These are phyloP conservation scores for Trissolcus brochymenae DNA, from an alignment of 2,888 invertebrate genomes.

Conservation along the genomic window DNA sequence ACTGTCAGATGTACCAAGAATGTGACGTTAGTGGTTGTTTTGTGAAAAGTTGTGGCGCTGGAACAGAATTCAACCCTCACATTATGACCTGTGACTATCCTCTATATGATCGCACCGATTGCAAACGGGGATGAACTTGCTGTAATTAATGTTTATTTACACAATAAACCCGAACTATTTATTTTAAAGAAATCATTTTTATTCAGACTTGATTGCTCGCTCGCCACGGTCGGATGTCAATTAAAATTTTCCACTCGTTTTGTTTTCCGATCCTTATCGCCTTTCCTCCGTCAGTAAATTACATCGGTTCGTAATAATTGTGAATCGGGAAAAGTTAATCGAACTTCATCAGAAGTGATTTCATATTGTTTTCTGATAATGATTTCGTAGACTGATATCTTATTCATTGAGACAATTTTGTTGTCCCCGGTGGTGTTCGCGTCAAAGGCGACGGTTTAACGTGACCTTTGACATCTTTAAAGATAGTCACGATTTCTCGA, in stretches of 20 bases:
- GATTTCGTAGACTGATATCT: not conserved
- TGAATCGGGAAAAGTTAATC: not conserved
- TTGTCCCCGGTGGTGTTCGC: slow-evolving; percentile 22
- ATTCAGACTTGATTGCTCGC: no score
- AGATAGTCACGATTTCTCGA: slow-evolving; percentile 22
- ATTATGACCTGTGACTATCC: slow-evolving; percentile 66
- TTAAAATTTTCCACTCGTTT: no score
- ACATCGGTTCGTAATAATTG: not conserved
- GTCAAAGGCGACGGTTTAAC: slow-evolving; percentile 16
- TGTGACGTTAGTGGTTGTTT: slow-evolving; percentile 68
- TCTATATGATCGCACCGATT: slow-evolving; percentile 58
- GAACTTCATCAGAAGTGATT: not conserved
- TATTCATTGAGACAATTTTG: slow-evolving; percentile 5
- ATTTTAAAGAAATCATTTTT: no score
- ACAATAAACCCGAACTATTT: not conserved
- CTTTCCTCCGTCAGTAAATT: no score
- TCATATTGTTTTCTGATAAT: slow-evolving; percentile 1
- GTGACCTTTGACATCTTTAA: slow-evolving; percentile 32
- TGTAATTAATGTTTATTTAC: not conserved
- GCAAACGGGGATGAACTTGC: slow-evolving; percentile 37
- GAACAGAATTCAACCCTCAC: slow-evolving; percentile 67
- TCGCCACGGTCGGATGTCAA: no score
- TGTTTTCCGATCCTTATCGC: no score
- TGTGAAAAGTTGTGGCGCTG: slow-evolving; percentile 62
- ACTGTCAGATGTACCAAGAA: slow-evolving; percentile 64